Evolutionary conservation across 2,888 invertebrate genomes (phyloP).

Genomic region (Lithosia quadra): DNA sequence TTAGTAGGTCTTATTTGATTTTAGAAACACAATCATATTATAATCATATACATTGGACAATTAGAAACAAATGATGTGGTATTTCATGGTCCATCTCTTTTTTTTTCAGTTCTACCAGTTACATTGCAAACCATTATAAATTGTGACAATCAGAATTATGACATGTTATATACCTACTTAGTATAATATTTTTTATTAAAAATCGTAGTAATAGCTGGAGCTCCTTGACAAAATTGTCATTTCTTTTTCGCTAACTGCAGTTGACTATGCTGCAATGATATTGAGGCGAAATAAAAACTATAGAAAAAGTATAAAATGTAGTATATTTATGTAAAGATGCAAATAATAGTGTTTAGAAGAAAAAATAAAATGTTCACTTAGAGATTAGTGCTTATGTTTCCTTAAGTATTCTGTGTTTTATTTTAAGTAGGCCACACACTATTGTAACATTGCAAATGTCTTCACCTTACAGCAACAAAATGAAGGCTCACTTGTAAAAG

Average conservation of each 20-base stretch:
- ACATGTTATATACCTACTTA: too few relatives aligned
- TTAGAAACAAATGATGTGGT: not conserved
- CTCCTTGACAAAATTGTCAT: not conserved
- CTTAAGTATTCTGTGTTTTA: not conserved
- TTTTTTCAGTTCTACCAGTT: too few relatives aligned
- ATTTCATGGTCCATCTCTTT: not conserved
- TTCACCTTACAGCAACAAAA: slow-evolving; percentile 14
- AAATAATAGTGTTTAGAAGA: not conserved
- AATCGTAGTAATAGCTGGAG: not conserved
- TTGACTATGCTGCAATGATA: not conserved
- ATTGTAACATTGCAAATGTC: slow-evolving; percentile 7
- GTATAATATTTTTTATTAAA: too few relatives aligned
- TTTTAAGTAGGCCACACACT: slow-evolving; percentile 5
- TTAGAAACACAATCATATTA: not conserved
- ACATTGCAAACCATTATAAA: not conserved
- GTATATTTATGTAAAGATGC: not conserved
- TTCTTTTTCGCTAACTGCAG: not conserved
- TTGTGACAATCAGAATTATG: too few relatives aligned
- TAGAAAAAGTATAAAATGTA: not conserved
- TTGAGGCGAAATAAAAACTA: not conserved
- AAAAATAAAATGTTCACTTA: not conserved
- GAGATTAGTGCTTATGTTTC: not conserved
- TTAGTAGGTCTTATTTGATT: not conserved
- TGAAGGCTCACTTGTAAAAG: slow-evolving; percentile 8
- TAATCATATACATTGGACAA: too few relatives aligned